Evolutionary conservation across 2,888 invertebrate species (phyloP), one percentile per base, ranked within the genome.

Genomic region (Smittia sp.): DNA sequence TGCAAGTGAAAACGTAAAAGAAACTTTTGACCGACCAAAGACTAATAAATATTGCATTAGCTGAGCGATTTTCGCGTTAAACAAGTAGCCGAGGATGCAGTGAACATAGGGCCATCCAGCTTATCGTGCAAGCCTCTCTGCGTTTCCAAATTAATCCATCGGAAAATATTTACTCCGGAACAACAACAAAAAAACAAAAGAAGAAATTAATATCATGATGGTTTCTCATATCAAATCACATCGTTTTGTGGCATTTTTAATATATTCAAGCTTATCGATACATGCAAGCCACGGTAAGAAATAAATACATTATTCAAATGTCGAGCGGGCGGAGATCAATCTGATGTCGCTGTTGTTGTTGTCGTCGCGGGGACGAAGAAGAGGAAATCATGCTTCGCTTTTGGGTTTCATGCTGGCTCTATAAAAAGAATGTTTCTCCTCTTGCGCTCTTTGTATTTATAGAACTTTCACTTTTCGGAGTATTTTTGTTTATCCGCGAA

Each of bases 161-260:
- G 2, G 1, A 58, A 58, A 58, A 58, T 46, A 46, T 46, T 46
- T 46, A 46, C 46, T 46, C 46, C 11, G 22, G 6, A 65, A 41
- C 25, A 46, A 67, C 67, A 67, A 46, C 18, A 41, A 67, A 39
- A 67, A 67, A 67, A 67, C 58, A 65, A 65, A 41, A 41, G 39
- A 22, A 67, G 1, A 67, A 67, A 67, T 41, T 20, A 32, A 24
- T 65, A 65, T 41, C 46, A 67, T 67, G 41, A 67, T 67, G 67
- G 38, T 20, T 20, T 39, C 67, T 39, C 67, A 69, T 52, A 52
- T 69, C 54, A 69, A 69, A 54, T 54, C 52, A 22, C 13, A 67
- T 41, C 69, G 68, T 41, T 46, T 69, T 52, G 69, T 69, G 69
- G 54, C 54, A 54, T 54, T 69, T 69, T 69, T 69, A 69, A 69